Evolutionary conservation across 2,797 vertebrate genomes (phyloP), one percentile per base, ranked within the genome.

Genomic region (Anomalospiza imberbis): DNA sequence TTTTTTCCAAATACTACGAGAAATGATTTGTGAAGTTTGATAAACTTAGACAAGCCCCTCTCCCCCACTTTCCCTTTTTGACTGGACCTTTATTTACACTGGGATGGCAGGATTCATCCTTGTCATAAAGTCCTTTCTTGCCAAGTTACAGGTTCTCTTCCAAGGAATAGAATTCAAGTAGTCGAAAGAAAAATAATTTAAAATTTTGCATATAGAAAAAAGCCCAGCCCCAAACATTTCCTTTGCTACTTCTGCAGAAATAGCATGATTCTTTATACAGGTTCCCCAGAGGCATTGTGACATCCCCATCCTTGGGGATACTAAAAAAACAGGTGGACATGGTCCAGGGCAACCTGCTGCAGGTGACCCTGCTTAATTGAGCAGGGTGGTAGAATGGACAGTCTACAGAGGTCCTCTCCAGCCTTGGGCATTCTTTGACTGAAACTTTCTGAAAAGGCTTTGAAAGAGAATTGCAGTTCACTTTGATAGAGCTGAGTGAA

Each of bases 321-420:
- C 2, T n/a, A 44, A 77, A 74, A 57, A 8, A 10, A 1, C 3
- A 32, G 13, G 4, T 65, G 54, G 25, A 21, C 5, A 0, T 50
- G 21, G 38, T 85, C 20, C 17, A 29, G 45, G 42, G 42, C 10
- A n/a, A 2, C 9, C 15, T 66, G 58, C 25, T 91, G 7, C 55
- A 54, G 38, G n/a, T 88, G 60, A 38, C 24, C 34, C 28, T 73
- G 17, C 38, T 60, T 50, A 26, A 61, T 29, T 85, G 72, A 68
- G 68, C 29, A 42, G 38, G 3, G 14, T 44, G 4, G 5, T 78
- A 19, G 44, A 57, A 6, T 67, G 50, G 15, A 15, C 5, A 26
- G 11, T 80, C 28, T 72, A 54, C 38, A 73, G 60, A 50, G 45
- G 4, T 75, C 10, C 34, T 21, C 25, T 58, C 17, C 15, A 36